A percentile compares a stretch with the other conserved stretches of the same genome.
These are phyloP conservation scores for Limnephilus rhombicus DNA, from an alignment of 2,888 invertebrate species.

Conservation along the genomic window DNA sequence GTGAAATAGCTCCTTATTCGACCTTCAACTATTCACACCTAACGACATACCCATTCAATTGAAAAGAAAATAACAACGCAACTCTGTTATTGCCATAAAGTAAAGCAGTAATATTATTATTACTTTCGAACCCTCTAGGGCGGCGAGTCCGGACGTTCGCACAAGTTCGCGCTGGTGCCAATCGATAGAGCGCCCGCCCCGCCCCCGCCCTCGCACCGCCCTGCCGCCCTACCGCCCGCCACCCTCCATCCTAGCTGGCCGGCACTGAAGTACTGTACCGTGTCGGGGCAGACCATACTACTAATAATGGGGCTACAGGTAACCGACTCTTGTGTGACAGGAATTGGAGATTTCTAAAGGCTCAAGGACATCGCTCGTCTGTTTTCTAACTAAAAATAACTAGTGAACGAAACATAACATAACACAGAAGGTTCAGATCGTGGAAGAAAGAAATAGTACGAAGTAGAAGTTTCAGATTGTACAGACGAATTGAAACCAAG, in stretches of 20 bases:
- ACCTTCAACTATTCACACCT: not conserved
- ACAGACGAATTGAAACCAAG: too few species aligned
- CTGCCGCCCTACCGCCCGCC: not conserved
- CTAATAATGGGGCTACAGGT: too few species aligned
- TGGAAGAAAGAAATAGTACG: not conserved
- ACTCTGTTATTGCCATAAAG: not conserved
- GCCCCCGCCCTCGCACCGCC: not conserved
- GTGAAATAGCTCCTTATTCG: not conserved
- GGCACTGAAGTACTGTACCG: not conserved
- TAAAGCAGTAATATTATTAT: slow-evolving; percentile 6
- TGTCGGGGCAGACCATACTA: not conserved
- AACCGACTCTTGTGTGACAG: not conserved
- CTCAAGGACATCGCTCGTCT: not conserved
- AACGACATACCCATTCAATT: not conserved
- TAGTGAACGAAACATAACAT: not conserved
- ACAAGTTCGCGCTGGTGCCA: slow-evolving; percentile 28
- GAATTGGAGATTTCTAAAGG: not conserved
- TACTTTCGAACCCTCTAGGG: not conserved
- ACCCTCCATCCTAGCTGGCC: too few species aligned
- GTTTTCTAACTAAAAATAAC: not conserved
- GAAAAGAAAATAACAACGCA: not conserved
- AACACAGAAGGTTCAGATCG: not conserved
- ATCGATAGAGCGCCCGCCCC: slow-evolving; percentile 46
- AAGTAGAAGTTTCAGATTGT: not conserved
- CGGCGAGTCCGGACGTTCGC: slow-evolving; percentile 19